Evolutionary conservation across 2,113 vertebrate genomes (phyloP).

Genomic region (Chaenocephalus aceratus): DNA sequence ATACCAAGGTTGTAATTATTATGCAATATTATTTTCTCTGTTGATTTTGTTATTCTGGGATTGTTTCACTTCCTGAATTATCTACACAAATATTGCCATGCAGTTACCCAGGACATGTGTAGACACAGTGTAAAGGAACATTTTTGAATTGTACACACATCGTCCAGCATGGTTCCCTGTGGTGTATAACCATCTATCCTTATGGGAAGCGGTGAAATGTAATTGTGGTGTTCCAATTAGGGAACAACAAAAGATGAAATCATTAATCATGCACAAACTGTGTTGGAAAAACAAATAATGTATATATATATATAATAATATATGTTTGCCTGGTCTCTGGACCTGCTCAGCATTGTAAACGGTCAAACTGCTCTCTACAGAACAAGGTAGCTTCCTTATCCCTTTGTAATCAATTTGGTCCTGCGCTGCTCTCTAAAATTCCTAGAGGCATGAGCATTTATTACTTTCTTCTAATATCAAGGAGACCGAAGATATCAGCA

Average conservation of each 20-base stretch:
- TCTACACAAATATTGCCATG: not conserved
- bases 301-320: not conserved
- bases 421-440: slow-evolving; percentile 34
- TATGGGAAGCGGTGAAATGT: not conserved
- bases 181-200: not conserved
- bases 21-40: not conserved
- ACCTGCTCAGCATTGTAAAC: slow-evolving; percentile 22
- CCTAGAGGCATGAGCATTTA: slow-evolving; percentile 64
- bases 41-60: not conserved
- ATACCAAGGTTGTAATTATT: not conserved
- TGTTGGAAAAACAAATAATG: slow-evolving; percentile 14
- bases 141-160: not conserved
- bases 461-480: slow-evolving; percentile 72
- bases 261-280: slow-evolving; percentile 14
- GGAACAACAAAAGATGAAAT: slow-evolving; percentile 3
- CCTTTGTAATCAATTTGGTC: slow-evolving; percentile 48
- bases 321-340: not conserved
- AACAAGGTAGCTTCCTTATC: slow-evolving; percentile 13
- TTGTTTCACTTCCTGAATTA: not conserved
- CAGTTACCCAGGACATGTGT: not conserved
- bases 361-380: slow-evolving; percentile 14
- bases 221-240: not conserved
- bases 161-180: not conserved
- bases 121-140: not conserved
- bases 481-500: slow-evolving; percentile 61